Percentiles rank a stretch among this genome's conserved stretches.
Conservation (phyloP, 1,140 invertebrate species). For the Drosophila tsacasi region DNA sequence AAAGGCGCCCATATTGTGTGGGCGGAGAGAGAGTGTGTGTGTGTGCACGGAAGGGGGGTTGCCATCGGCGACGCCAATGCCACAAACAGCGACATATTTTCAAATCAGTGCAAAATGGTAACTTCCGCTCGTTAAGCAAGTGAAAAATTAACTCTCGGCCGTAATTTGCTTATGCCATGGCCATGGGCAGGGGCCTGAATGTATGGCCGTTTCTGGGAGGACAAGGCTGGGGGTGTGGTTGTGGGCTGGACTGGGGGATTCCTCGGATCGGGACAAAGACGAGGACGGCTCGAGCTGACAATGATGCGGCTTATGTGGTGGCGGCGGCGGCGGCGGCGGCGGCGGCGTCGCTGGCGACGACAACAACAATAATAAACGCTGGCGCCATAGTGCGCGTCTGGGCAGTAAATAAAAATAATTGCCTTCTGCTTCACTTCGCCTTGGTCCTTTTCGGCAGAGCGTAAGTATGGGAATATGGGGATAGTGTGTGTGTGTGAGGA, state of each 20-base stretch:
- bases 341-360: slow-evolving; percentile 38
- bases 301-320: slow-evolving; percentile 82
- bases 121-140: slow-evolving; percentile 84
- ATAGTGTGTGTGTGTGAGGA: slow-evolving; percentile 7
- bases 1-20: slow-evolving; percentile 31
- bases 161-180: slow-evolving; percentile 78
- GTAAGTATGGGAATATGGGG: slow-evolving; percentile 6
- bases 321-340: slow-evolving; percentile 58
- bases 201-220: neutral
- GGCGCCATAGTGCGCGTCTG: slow-evolving; percentile 82
- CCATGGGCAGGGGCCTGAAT: slow-evolving; percentile 21
- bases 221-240: neutral
- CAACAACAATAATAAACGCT: slow-evolving; percentile 66
- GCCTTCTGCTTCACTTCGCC: slow-evolving; percentile 81
- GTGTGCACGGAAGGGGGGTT: slow-evolving; percentile 21
- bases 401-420: slow-evolving; percentile 84
- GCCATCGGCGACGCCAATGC: slow-evolving; percentile 68
- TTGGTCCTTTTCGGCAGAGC: slow-evolving; percentile 61
- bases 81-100: slow-evolving; percentile 83
- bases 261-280: slow-evolving; percentile 37
- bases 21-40: neutral
- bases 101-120: slow-evolving; percentile 84
- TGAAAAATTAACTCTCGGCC: slow-evolving; percentile 84
- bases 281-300: slow-evolving; percentile 70
- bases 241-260: neutral